A percentile compares a stretch with the other conserved stretches of the same genome.
These are phyloP conservation scores for Rhinoraja longicauda DNA, from an alignment of 2,797 vertebrate species.

Conservation along the genomic window DNA sequence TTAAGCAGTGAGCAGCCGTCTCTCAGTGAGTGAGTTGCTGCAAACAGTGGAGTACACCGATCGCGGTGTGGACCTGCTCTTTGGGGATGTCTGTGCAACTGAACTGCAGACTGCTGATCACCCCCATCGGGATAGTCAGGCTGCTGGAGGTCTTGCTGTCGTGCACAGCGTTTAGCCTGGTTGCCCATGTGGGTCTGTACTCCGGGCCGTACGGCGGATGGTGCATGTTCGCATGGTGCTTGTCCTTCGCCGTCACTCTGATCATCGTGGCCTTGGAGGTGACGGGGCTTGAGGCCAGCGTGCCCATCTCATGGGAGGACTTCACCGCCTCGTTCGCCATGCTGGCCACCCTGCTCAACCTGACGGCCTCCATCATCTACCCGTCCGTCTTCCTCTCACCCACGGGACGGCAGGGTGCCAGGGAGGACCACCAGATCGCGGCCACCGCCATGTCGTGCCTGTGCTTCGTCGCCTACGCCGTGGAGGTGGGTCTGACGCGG, in stretches of 20 bases:
- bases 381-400: constrained; percentile 52
- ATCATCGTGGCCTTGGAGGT: constrained; percentile 68
- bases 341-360: constrained; percentile 69
- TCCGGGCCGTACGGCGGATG: constrained; percentile 49
- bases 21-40: background rate
- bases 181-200: constrained; percentile 45
- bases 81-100: constrained; percentile 42
- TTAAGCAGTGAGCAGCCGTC: background rate
- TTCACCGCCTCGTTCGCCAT: constrained; percentile 73
- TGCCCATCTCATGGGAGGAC: constrained; percentile 77
- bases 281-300: constrained; percentile 46
- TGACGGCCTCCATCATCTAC: constrained; percentile 71
- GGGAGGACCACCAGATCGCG: constrained; percentile 50
- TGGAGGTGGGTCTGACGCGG: constrained; percentile 67
- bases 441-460: constrained; percentile 64
- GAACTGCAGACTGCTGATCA: constrained; percentile 50
- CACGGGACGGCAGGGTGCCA: too few relatives aligned
- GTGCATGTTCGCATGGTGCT: constrained; percentile 81
- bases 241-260: constrained; percentile 66
- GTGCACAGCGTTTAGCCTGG: constrained; percentile 71
- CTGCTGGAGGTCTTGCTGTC: constrained; percentile 61
- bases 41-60: background rate
- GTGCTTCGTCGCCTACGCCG: constrained; percentile 63
- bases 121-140: constrained; percentile 63
- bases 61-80: background rate